Conservation (phyloP, 2,888 invertebrate genomes). For the Andrena marginata region DNA sequence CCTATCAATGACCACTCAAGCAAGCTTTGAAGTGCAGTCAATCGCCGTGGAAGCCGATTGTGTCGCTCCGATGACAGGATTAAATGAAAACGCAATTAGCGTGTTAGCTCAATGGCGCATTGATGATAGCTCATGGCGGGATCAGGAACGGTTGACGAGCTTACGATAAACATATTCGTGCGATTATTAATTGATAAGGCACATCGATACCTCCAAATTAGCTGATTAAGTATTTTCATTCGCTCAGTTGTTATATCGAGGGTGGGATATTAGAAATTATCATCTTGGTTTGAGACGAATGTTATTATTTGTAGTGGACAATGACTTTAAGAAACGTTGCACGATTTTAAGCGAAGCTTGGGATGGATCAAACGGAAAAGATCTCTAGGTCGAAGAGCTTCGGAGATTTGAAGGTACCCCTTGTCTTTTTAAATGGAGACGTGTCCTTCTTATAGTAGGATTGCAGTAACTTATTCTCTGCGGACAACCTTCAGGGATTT, state of each 20-base stretch:
- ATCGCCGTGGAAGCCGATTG: slow-evolving; percentile 47
- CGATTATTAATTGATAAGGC: slow-evolving; percentile 46
- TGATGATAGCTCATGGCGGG: slow-evolving; percentile 40
- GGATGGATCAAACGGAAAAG: too few species aligned
- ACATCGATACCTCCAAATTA: slow-evolving; percentile 26
- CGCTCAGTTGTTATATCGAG: not conserved
- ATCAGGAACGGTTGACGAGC: slow-evolving; percentile 46
- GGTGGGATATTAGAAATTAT: slow-evolving; percentile 10
- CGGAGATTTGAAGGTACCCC: too few species aligned
- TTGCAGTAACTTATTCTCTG: too few species aligned
- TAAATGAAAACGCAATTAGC: slow-evolving; percentile 72
- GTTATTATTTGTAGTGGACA: too few species aligned
- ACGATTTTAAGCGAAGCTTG: too few species aligned
- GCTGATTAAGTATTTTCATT: slow-evolving; percentile 27
- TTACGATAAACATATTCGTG: slow-evolving; percentile 49
- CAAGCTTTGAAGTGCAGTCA: slow-evolving; percentile 2
- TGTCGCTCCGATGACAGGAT: slow-evolving; percentile 53
- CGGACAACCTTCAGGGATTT: too few species aligned
- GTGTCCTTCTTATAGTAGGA: too few species aligned
- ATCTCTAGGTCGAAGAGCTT: too few species aligned
- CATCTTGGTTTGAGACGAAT: not conserved
- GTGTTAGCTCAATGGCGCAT: slow-evolving; percentile 60
- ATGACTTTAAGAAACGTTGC: too few species aligned
- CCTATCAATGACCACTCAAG: slow-evolving; percentile 28
- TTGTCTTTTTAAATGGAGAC: too few species aligned